Base-by-base conservation (phyloP, 2,113 vertebrate genomes). In the Dolichallabes microphthalmus region DNA sequence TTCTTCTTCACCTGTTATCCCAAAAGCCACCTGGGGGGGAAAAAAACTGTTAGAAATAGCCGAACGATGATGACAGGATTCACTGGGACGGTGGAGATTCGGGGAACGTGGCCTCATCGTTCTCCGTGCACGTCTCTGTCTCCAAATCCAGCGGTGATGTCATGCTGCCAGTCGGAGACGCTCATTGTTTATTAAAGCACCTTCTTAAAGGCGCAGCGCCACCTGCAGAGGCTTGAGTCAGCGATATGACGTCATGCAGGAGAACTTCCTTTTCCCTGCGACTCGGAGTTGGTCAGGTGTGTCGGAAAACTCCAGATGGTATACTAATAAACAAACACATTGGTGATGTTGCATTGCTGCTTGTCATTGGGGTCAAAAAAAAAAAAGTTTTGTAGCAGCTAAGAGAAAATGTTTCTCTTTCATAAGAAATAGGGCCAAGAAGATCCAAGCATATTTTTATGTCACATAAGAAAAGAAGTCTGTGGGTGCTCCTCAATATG, bases 61-160 rank as follows among this genome's bases (percentile, higher is more conserved):
- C 45, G 0, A 45, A 45, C 0, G 22, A 15, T 19, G 22, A 15
- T 19, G 19, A 2, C 14, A 25, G 12, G 32, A 66, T 63, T 78
- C 30, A 66, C 45, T 64, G 3, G 45, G 79, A 50, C 64, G 80
- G 25, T 80, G 50, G 64, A 75, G 74, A 81, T 20, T 73, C 32
- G 39, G 94, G 94, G 95, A 92, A 91, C 92, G 94, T 92, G 92
- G 93, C 93, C 94, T 93, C 92, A 94, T 84, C 91, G 93, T 83
- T 85, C 68, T 55, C 80, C 39, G 83, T 76, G 73, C 80, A 79
- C 82, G 75, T 68, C 82, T 90, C 82, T 93, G 92, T 92, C 83
- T 94, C 93, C 87, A 94, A 93, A 96, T 94, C 93, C 93, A 95
- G 96, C 95, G 96, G 95, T 96, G 96, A 97, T 95, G 96, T 97